Percentiles rank a stretch among this genome's conserved stretches.
phyloP scores from a whole-genome alignment of 2,797 vertebrate species.

The Sorex maritimensis region DNA sequence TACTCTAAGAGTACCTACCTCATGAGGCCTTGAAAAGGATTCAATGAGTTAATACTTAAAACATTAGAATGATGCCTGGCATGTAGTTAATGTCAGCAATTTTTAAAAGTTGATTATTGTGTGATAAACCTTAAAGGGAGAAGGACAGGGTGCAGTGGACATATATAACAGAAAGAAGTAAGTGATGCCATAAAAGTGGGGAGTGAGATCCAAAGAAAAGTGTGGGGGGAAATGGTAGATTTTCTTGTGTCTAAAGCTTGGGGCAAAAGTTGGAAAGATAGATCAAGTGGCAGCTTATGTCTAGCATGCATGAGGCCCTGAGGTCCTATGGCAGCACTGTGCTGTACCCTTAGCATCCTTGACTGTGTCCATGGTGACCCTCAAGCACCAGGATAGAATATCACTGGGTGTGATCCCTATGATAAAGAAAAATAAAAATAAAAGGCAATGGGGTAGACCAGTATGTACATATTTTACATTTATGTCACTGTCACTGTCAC shows the following conservation, averaged over 20 bases:
- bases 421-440: not conserved
- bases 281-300: no score
- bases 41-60: not conserved
- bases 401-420: no score
- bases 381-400: no score
- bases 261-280: not conserved
- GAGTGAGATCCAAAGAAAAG: conserved; percentile 51
- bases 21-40: not conserved
- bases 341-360: no score
- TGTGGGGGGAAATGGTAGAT: not conserved
- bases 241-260: not conserved
- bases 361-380: no score
- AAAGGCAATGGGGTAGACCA: not conserved
- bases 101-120: not conserved
- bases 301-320: no score
- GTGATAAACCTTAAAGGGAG: conserved; percentile 15
- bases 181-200: not conserved
- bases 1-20: not conserved
- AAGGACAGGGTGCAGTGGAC: not conserved
- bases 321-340: no score
- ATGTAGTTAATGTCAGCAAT: not conserved
- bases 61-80: not conserved
- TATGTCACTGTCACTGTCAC: not conserved
- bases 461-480: not conserved
- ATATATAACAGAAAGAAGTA: not conserved